Percentiles rank a stretch among this genome's conserved stretches.
Conservation (phyloP, 2,888 invertebrate species). For the Noctua fimbriata region DNA sequence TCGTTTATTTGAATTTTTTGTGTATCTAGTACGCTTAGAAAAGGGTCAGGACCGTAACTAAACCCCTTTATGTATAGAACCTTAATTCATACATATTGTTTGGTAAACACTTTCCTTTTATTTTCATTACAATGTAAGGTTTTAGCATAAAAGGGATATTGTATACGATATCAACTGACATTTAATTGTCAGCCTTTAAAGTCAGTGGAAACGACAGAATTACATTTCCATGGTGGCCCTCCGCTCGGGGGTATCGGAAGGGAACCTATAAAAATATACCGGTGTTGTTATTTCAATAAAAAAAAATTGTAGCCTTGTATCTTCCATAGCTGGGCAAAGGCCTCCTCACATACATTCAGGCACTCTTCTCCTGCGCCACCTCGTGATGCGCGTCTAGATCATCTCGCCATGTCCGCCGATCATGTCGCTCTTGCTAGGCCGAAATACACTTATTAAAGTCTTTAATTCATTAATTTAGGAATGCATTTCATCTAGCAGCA, state of each 20-base stretch:
- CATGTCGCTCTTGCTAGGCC: too few relatives aligned
- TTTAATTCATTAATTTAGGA: too few relatives aligned
- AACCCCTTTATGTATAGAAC: conserved; percentile 43
- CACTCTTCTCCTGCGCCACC: too few relatives aligned
- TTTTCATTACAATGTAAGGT: conserved; percentile 19
- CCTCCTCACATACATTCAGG: too few relatives aligned
- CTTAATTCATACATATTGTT: conserved; percentile 48
- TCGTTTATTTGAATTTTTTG: conserved; percentile 37
- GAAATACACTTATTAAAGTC: too few relatives aligned
- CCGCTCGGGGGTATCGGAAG: not conserved
- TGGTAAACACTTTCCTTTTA: conserved; percentile 26
- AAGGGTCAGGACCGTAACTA: conserved; percentile 52
- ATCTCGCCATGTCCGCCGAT: too few relatives aligned
- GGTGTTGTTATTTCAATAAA: not conserved
- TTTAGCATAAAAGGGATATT: conserved; percentile 1
- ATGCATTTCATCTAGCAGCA: too few relatives aligned
- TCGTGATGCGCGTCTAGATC: too few relatives aligned
- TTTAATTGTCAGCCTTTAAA: not conserved
- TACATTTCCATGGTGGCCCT: not conserved
- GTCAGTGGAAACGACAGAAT: not conserved
- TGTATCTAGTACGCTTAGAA: conserved; percentile 32
- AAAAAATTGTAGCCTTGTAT: too few relatives aligned
- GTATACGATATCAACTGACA: not conserved
- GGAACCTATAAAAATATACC: not conserved
- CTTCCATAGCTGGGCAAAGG: too few relatives aligned